Base-by-base conservation (phyloP, 2,113 vertebrate genomes). In the Heloderma charlesbogerti region DNA sequence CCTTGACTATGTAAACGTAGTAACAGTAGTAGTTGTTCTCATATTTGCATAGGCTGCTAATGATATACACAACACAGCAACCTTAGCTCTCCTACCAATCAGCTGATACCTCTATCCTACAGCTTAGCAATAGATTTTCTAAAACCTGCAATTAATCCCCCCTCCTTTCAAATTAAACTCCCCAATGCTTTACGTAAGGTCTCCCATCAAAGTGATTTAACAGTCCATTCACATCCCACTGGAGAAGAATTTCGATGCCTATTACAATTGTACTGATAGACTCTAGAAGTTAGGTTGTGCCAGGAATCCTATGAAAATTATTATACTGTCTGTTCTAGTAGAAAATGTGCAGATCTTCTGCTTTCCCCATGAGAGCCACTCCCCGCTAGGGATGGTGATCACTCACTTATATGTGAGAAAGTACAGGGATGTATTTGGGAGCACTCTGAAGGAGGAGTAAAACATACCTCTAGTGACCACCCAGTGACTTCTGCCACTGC, bases 181-280 rank as follows among this genome's bases (percentile, higher is more conserved):
- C 66, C 89, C 85, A 77, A 37, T 69, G 27, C n/a, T 86, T 81
- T 82, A 60, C 31, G 12, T 60, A 88, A 86, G 34, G 88, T 25
- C 77, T 71, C 74, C 90, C 89, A 63, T 78, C 85, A n/a, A 91
- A 82, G 8, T 87, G 13, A 72, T 91, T 90, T 77, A 57, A 91
- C 34, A 79, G 57, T 86, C 84, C 63, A 45, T 78, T 93, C 85
- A 74, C 82, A 90, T 48, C 72, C 79, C 72, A 82, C 89, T n/a
- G 90, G 86, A 91, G 31, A 69, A 0, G 22, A 20, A 88, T 16
- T 60, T 74, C 60, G 80, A 89, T 63, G 92, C 82, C 3, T 45
- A 85, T 84, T 90, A 92, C 90, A 93, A 67, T 71, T 37, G 31
- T 15, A 37, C n/a, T 0, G 1, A 67, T 75, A 90, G 54, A 86